phyloP scores from a whole-genome alignment of 2,888 invertebrate genomes.

The Holacanthella duospinosa region DNA sequence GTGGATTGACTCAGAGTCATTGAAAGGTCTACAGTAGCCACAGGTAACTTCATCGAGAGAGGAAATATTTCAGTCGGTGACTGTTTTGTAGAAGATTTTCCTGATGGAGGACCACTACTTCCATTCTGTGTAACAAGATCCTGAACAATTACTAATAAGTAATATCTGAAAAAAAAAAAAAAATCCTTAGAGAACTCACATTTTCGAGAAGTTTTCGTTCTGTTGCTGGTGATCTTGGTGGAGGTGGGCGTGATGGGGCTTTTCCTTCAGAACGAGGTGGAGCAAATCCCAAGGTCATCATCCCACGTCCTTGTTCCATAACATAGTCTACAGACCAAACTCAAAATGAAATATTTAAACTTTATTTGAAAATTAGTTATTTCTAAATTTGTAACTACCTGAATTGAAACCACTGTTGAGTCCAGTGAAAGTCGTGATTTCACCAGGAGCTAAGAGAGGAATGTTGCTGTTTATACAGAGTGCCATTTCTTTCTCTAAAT shows the following conservation, averaged over 20 bases:
- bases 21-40: neutral
- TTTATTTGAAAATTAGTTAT: too few relatives aligned
- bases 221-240: constrained; percentile 42
- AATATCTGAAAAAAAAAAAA: neutral
- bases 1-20: neutral
- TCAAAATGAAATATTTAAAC: too few relatives aligned
- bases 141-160: too few relatives aligned
- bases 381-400: too few relatives aligned
- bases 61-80: constrained; percentile 24
- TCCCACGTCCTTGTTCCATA: neutral
- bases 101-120: constrained; percentile 20
- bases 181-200: neutral
- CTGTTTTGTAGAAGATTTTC: constrained; percentile 21
- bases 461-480: constrained; percentile 76
- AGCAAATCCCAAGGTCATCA: neutral
- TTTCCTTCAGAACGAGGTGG: constrained; percentile 36
- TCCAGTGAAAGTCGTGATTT: too few relatives aligned
- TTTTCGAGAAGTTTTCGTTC: constrained; percentile 22
- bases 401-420: too few relatives aligned
- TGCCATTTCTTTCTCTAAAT: constrained; percentile 69
- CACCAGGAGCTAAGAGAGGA: constrained; percentile 47
- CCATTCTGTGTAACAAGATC: neutral
- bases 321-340: too few relatives aligned
- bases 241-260: constrained; percentile 49
- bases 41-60: constrained; percentile 18